Conservation (phyloP, 2,797 vertebrate genomes). For the Staurois parvus region DNA sequence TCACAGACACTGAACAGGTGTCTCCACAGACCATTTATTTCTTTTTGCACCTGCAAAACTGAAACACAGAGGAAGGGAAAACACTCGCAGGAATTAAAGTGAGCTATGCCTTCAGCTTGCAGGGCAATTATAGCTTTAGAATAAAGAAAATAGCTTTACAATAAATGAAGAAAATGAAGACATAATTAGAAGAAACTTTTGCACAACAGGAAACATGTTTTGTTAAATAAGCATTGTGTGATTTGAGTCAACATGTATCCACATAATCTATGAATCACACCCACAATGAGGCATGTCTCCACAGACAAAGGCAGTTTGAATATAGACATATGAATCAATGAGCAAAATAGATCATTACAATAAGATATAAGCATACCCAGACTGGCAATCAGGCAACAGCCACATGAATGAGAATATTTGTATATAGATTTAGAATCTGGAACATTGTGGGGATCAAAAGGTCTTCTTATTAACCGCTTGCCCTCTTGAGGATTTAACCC, state of each 20-base stretch:
- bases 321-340: too few relatives aligned
- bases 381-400: too few relatives aligned
- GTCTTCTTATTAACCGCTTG: too few relatives aligned
- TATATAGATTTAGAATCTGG: too few relatives aligned
- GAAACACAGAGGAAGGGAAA: conserved; percentile 4
- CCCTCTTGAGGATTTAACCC: too few relatives aligned
- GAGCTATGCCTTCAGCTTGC: neutral
- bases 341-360: too few relatives aligned
- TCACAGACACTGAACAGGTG: conserved; percentile 30
- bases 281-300: neutral
- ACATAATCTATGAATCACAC: neutral
- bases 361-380: too few relatives aligned
- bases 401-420: too few relatives aligned
- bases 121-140: neutral
- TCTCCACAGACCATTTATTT: conserved; percentile 28
- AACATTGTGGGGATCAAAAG: too few relatives aligned
- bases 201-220: conserved; percentile 31
- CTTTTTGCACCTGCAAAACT: conserved; percentile 38
- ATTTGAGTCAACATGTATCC: neutral
- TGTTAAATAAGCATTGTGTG: conserved; percentile 10
- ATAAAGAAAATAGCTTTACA: neutral
- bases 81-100: neutral
- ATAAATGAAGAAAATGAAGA: neutral
- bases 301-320: neutral
- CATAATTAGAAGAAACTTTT: conserved; percentile 8